A percentile compares a stretch with the other conserved stretches of the same genome.
Conservation (phyloP, 2,113 vertebrate genomes). For the Trogon melanurus region DNA sequence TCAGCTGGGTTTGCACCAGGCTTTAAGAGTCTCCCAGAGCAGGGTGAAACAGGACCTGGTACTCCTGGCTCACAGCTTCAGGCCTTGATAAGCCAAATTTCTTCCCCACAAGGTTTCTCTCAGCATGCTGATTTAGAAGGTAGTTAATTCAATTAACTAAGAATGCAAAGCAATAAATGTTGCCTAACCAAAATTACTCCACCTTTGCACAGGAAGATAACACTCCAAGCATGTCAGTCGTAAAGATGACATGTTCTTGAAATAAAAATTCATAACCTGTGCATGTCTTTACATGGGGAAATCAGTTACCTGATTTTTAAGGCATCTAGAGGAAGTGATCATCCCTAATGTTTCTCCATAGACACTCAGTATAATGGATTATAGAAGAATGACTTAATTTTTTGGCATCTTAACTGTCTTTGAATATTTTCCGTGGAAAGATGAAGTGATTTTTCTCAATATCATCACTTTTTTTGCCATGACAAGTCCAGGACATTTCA, state of each 20-base stretch:
- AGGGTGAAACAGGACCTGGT: neutral
- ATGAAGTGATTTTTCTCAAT: constrained; percentile 4
- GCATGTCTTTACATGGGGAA: constrained; percentile 29
- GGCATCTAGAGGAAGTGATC: neutral
- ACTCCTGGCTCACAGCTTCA: neutral
- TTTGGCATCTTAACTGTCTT: neutral
- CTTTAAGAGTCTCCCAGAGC: neutral
- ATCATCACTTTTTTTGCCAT: constrained; percentile 26
- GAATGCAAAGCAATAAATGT: constrained; percentile 19
- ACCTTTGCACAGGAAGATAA: constrained; percentile 43
- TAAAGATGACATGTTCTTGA: neutral
- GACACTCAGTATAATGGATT: neutral
- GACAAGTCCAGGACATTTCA: neutral
- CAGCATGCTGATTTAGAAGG: neutral
- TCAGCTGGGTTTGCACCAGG: neutral
- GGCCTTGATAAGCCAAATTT: neutral
- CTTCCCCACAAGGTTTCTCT: neutral
- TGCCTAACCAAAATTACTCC: constrained; percentile 40
- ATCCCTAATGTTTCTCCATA: neutral
- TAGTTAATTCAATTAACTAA: constrained; percentile 18
- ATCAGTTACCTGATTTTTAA: neutral
- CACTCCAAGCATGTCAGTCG: neutral
- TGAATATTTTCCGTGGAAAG: constrained; percentile 23
- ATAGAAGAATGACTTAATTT: constrained; percentile 31
- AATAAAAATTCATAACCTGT: neutral